Percentiles rank a stretch among this genome's conserved stretches.
Evolutionary conservation across 2,888 invertebrate genomes (phyloP).

Genomic region (Lasioglossum figueresi): DNA sequence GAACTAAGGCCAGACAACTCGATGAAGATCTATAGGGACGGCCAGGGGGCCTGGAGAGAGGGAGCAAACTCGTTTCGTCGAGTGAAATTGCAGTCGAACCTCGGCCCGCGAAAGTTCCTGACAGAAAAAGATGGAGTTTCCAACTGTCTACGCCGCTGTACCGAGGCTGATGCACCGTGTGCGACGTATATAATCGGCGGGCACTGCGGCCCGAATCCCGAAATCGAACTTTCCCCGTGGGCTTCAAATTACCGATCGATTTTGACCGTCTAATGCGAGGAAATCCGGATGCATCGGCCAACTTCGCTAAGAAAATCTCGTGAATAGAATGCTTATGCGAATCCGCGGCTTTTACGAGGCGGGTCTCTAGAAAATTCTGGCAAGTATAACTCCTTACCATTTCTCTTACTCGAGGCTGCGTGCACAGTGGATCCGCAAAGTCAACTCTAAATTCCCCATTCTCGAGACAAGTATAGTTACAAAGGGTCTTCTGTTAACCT

Average conservation of each 20-base stretch:
- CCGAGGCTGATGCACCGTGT: slow-evolving; percentile 22
- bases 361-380: neutral
- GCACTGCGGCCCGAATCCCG: neutral
- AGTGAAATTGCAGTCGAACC: slow-evolving; percentile 55
- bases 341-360: neutral
- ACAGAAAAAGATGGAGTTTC: slow-evolving; percentile 62
- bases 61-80: slow-evolving; percentile 52
- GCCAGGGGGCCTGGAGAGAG: neutral
- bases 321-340: neutral
- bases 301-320: neutral
- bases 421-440: too few relatives aligned
- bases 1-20: slow-evolving; percentile 47
- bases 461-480: too few relatives aligned
- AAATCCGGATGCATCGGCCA: neutral
- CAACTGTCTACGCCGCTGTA: slow-evolving; percentile 45
- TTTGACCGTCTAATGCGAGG: neutral
- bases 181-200: slow-evolving; percentile 56
- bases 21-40: slow-evolving; percentile 56
- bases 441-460: too few relatives aligned
- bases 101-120: slow-evolving; percentile 43
- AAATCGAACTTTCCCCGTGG: slow-evolving; percentile 31
- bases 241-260: slow-evolving; percentile 27
- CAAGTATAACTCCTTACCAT: neutral
- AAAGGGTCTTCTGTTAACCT: too few relatives aligned
- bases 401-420: neutral